A percentile compares a stretch with the other conserved stretches of the same genome.
These are phyloP conservation scores for Cydia strobilella DNA, from an alignment of 1,140 invertebrate genomes.

Conservation along the genomic window DNA sequence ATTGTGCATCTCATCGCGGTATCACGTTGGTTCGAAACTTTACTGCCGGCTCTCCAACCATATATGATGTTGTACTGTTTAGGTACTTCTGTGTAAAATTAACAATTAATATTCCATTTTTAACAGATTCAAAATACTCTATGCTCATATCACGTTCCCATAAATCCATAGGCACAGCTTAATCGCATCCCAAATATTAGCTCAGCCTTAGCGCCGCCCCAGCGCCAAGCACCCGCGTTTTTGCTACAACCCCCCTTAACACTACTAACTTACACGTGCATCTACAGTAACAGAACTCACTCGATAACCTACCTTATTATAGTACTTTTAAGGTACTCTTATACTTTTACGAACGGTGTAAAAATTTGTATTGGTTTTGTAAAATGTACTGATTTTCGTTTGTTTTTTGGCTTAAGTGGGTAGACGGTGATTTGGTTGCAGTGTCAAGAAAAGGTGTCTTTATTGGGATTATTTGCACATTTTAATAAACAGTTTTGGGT, in stretches of 20 bases:
- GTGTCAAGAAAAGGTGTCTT: not conserved
- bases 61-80: too few species aligned
- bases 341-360: not conserved
- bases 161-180: slow-evolving; percentile 61
- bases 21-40: too few species aligned
- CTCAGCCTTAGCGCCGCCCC: slow-evolving; percentile 50
- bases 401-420: slow-evolving; percentile 20
- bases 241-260: slow-evolving; percentile 49
- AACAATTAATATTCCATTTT: not conserved
- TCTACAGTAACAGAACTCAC: not conserved
- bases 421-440: slow-evolving; percentile 11
- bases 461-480: slow-evolving; percentile 15
- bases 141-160: slow-evolving; percentile 53
- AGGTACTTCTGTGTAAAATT: too few species aligned
- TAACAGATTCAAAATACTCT: slow-evolving; percentile 42
- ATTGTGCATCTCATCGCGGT: too few species aligned
- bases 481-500: slow-evolving; percentile 6
- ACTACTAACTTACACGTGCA: not conserved
- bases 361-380: slow-evolving; percentile 14
- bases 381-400: slow-evolving; percentile 25
- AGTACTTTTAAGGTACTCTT: not conserved
- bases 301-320: not conserved
- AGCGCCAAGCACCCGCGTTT: slow-evolving; percentile 41
- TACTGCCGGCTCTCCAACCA: too few species aligned
- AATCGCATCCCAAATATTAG: slow-evolving; percentile 71